phyloP scores from a whole-genome alignment of 2,888 invertebrate genomes.

The Terebella lapidaria region DNA sequence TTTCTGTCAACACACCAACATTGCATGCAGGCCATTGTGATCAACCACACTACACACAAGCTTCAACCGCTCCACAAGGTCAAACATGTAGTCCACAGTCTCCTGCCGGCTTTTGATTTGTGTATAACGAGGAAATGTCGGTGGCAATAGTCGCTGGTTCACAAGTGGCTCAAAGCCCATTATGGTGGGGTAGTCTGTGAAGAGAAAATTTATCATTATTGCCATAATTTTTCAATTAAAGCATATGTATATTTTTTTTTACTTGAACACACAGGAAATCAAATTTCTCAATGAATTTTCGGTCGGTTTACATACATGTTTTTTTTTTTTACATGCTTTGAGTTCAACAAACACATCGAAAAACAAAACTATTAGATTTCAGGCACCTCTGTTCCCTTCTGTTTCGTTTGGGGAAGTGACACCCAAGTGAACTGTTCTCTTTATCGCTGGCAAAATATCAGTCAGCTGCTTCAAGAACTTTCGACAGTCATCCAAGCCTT shows the following conservation, averaged over 20 bases:
- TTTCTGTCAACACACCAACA: constrained; percentile 32
- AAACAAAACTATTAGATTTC: too few relatives aligned
- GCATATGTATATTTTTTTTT: background rate
- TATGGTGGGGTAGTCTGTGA: constrained; percentile 27
- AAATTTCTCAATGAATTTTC: too few relatives aligned
- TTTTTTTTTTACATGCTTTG: too few relatives aligned
- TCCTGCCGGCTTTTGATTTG: constrained; percentile 67
- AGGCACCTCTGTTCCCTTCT: background rate
- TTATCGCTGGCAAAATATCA: constrained; percentile 76
- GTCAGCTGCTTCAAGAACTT: constrained; percentile 74
- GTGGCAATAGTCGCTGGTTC: constrained; percentile 91
- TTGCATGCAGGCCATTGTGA: constrained; percentile 37
- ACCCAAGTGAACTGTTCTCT: constrained; percentile 60
- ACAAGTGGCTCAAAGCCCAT: constrained; percentile 93
- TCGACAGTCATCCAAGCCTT: constrained; percentile 65
- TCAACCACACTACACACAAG: constrained; percentile 39
- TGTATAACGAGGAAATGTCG: constrained; percentile 94
- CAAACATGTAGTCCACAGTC: constrained; percentile 75
- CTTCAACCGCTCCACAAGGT: constrained; percentile 66
- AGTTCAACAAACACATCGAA: too few relatives aligned
- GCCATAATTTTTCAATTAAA: too few relatives aligned
- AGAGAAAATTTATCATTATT: background rate
- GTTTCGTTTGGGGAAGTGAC: background rate
- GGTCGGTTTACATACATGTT: too few relatives aligned
- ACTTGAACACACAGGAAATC: too few relatives aligned